phyloP scores from a whole-genome alignment of 2,113 vertebrate genomes.

The Anseranas semipalmata region DNA sequence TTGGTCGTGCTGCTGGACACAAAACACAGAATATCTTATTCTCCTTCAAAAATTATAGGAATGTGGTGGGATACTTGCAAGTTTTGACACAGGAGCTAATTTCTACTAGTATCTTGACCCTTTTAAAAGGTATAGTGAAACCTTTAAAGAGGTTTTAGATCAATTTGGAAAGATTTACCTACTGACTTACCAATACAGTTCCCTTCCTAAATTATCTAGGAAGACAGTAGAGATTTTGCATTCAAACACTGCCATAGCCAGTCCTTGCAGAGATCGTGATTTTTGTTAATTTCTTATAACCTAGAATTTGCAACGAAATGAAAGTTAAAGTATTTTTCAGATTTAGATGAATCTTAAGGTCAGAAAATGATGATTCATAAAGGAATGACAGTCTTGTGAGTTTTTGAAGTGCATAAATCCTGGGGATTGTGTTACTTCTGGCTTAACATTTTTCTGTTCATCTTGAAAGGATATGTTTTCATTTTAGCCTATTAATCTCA shows the following conservation, averaged over 20 bases:
- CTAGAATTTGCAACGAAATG: slow-evolving; percentile 29
- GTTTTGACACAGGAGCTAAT: not conserved
- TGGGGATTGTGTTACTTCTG: slow-evolving; percentile 26
- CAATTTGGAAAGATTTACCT: not conserved
- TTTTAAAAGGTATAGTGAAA: not conserved
- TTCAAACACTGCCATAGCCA: not conserved
- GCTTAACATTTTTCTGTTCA: slow-evolving; percentile 18
- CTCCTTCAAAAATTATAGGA: not conserved
- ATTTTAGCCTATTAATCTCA: slow-evolving; percentile 67
- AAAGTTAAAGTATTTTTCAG: slow-evolving; percentile 21
- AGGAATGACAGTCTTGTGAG: not conserved
- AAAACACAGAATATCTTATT: not conserved
- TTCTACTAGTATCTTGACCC: not conserved
- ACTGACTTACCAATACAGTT: not conserved
- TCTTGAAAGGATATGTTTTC: slow-evolving; percentile 24
- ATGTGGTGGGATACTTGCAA: not conserved
- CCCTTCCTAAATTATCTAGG: not conserved
- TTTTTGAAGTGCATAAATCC: slow-evolving; percentile 42
- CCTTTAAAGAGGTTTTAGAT: not conserved
- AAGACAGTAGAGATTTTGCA: not conserved
- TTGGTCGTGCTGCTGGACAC: not conserved
- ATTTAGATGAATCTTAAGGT: slow-evolving; percentile 24
- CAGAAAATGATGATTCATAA: not conserved
- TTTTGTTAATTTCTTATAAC: not conserved
- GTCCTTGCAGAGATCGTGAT: not conserved